Base-by-base conservation (phyloP, 2,113 vertebrate species). In the Salvelinus namaycush region DNA sequence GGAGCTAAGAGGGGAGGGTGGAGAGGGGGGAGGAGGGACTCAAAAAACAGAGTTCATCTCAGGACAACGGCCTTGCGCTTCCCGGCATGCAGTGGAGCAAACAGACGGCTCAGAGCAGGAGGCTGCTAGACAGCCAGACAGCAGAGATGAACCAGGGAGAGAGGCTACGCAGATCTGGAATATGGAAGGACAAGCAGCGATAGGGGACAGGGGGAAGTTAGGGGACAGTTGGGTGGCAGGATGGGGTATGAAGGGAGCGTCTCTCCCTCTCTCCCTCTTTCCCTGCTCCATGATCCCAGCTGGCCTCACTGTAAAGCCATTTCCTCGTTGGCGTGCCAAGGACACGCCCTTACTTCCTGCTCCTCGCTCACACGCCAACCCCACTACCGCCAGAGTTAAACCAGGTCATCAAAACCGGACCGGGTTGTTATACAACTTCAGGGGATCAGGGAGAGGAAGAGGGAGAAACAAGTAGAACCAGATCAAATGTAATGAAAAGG, bases 31-130 rank as follows among this genome's bases (percentile, higher is more conserved):
- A 54, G 81, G 71, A 75, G 76, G 83, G 62, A 57, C 73, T 64
- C 5, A 16, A 18, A 68, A 66, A 48, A 62, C 18, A 0, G 59
- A 84, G 91, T 90, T 92, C 88, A 85, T 4, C 72, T n/a, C 64
- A 89, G 91, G 90, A 92, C 87, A 59, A 76, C 77, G 83, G 82
- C 84, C 89, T 87, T 31, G 81, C 26, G 78, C 75, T 72, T 83
- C 85, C 81, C 75, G 75, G 0, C 62, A 73, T 29, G 68, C 26
- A 5, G 20, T 6, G 51, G 74, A 39, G n/a, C 11, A 31, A 16
- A 54, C 3, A 14, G 51, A 54, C 51, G 16, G 16, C 51, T 14
- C 51, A 54, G 39, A 44, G 39, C 39, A 44, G 39, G 39, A 44
- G 9, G 39, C 9, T 44, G 39, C 8, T 9, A 44, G 39, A 8